These are phyloP conservation scores for Mimas tiliae DNA, from an alignment of 2,888 invertebrate genomes.

Conservation along the genomic window DNA sequence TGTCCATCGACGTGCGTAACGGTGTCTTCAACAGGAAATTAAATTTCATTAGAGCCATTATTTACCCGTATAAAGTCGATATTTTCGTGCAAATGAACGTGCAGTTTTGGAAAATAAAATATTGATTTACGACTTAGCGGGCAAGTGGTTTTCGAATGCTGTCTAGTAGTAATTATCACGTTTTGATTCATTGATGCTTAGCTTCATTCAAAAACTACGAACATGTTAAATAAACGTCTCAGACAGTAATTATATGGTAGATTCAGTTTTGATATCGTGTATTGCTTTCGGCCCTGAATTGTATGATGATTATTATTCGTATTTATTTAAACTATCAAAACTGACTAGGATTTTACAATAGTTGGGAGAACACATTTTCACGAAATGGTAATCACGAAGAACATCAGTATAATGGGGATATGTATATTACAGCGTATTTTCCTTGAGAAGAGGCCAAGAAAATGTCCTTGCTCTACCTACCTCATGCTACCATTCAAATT, in stretches of 20 bases:
- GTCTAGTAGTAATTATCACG: not conserved
- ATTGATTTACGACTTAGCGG: not conserved
- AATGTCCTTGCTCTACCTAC: no score
- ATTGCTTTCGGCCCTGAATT: not conserved
- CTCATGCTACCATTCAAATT: no score
- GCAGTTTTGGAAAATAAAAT: not conserved
- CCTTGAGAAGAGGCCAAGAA: no score
- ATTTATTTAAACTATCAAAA: not conserved
- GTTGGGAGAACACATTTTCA: no score
- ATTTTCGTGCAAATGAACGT: not conserved
- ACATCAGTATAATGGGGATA: no score
- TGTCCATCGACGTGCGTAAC: conserved; percentile 6
- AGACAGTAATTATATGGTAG: not conserved
- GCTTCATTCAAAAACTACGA: not conserved
- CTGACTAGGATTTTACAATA: not conserved
- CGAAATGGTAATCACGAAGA: no score
- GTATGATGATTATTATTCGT: not conserved
- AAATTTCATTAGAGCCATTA: conserved; percentile 8
- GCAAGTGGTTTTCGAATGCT: not conserved
- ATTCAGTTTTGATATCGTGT: not conserved
- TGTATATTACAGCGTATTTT: no score
- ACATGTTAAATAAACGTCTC: not conserved
- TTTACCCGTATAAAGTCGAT: not conserved
- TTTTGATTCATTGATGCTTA: not conserved
- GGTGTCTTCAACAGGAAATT: conserved; percentile 23